Conservation (phyloP, 2,888 invertebrate genomes). For the Drosophila neotestacea region DNA sequence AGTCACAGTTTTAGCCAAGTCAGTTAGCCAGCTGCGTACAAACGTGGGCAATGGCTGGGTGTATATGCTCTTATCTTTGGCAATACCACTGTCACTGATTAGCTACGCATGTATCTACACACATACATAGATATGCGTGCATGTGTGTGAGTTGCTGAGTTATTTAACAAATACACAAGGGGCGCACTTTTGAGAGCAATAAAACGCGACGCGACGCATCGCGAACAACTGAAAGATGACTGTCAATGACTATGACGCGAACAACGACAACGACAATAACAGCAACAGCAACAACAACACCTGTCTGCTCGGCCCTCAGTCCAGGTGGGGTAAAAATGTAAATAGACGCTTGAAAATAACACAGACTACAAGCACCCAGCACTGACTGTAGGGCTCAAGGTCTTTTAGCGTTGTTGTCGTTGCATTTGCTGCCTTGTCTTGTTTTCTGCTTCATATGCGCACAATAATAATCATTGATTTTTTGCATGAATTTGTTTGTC, state of each 20-base stretch:
- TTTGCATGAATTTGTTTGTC: slow-evolving; percentile 56
- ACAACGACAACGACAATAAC: slow-evolving; percentile 20
- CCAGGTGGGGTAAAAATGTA: slow-evolving; percentile 77
- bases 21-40: slow-evolving; percentile 34
- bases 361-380: slow-evolving; percentile 38
- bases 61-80: slow-evolving; percentile 64
- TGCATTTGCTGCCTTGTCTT: slow-evolving; percentile 20
- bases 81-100: slow-evolving; percentile 64
- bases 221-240: slow-evolving; percentile 34
- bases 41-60: slow-evolving; percentile 39
- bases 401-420: slow-evolving; percentile 41
- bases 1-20: slow-evolving; percentile 60
- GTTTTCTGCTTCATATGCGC: slow-evolving; percentile 35
- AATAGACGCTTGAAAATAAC: slow-evolving; percentile 67
- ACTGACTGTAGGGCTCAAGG: slow-evolving; percentile 57
- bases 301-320: slow-evolving; percentile 60
- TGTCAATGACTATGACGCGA: slow-evolving; percentile 34
- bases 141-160: slow-evolving; percentile 28
- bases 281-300: slow-evolving; percentile 65
- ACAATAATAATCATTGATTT: slow-evolving; percentile 62
- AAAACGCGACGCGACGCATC: slow-evolving; percentile 28
- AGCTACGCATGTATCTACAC: slow-evolving; percentile 57
- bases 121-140: slow-evolving; percentile 6
- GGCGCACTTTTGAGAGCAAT: slow-evolving; percentile 30
- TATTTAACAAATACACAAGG: slow-evolving; percentile 53